A percentile compares a stretch with the other conserved stretches of the same genome.
Evolutionary conservation across 2,888 invertebrate species (phyloP).

Genomic region (Brenthis hecate): DNA sequence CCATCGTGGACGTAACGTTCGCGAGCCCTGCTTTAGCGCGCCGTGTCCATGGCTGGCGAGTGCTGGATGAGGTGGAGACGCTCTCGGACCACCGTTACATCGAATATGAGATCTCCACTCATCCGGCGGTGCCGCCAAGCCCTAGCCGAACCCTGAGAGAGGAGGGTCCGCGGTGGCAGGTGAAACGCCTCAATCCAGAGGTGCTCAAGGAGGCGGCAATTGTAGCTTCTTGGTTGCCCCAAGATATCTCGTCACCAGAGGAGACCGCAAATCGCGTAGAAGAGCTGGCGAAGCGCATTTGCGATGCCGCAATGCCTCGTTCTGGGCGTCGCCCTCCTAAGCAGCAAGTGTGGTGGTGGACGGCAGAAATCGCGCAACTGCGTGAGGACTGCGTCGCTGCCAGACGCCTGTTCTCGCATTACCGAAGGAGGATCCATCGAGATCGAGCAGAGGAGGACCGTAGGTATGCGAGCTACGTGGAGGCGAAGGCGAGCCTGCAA

Average conservation of each 20-base stretch:
- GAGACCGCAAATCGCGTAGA: too few species aligned
- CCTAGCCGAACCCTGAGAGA: too few species aligned
- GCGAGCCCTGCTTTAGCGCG: not conserved
- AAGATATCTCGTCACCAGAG: too few species aligned
- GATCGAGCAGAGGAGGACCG: slow-evolving; percentile 12
- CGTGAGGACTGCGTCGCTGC: not conserved
- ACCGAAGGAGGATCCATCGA: not conserved
- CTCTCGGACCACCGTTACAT: too few species aligned
- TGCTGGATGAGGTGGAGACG: not conserved
- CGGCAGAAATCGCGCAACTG: not conserved
- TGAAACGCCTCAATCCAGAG: not conserved
- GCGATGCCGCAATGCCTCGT: too few species aligned
- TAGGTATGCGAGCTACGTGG: not conserved
- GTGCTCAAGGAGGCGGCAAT: too few species aligned
- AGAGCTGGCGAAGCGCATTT: too few species aligned
- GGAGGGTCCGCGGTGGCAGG: too few species aligned
- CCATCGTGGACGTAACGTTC: not conserved
- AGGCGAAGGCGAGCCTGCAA: not conserved
- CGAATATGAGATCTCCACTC: too few species aligned
- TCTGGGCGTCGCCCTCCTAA: too few species aligned
- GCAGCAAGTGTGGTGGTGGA: slow-evolving; percentile 6
- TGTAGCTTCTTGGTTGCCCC: too few species aligned
- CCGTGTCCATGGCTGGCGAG: not conserved
- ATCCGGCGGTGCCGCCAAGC: too few species aligned
- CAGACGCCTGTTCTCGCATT: slow-evolving; percentile 5